Percentiles rank a stretch among this genome's conserved stretches.
Evolutionary conservation across 1,140 invertebrate species (phyloP).

Genomic region (Achatina immaculata): DNA sequence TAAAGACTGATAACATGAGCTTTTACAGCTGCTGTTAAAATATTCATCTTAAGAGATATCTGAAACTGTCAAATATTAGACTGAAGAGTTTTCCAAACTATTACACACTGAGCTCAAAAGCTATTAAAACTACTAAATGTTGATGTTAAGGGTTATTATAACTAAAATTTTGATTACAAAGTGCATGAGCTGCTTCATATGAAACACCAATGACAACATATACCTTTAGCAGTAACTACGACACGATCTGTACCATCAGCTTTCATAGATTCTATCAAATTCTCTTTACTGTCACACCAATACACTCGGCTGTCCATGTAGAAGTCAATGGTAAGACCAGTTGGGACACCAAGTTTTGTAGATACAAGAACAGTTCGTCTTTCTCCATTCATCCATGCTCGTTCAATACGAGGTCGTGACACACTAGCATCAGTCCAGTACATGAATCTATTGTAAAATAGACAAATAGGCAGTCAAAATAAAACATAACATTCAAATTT

Average conservation of each 20-base stretch:
- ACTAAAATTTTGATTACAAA: too few relatives aligned
- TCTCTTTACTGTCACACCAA: constrained; percentile 95
- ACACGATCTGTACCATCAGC: constrained; percentile 86
- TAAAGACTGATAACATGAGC: too few relatives aligned
- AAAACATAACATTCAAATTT: too few relatives aligned
- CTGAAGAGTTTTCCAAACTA: too few relatives aligned
- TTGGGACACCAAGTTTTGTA: constrained; percentile 84
- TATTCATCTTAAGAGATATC: too few relatives aligned
- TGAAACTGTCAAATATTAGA: too few relatives aligned
- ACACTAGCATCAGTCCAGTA: constrained; percentile 90
- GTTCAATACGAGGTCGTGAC: constrained; percentile 78
- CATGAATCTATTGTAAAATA: constrained; percentile 78
- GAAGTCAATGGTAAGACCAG: constrained; percentile 90
- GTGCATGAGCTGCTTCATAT: too few relatives aligned
- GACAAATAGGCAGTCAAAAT: too few relatives aligned
- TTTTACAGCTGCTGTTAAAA: too few relatives aligned
- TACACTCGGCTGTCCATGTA: constrained; percentile 86
- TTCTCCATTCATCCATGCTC: constrained; percentile 94
- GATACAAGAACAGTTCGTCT: constrained; percentile 84
- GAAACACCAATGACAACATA: not conserved
- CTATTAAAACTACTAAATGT: too few relatives aligned
- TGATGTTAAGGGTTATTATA: too few relatives aligned
- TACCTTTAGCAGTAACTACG: constrained; percentile 78
- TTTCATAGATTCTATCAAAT: constrained; percentile 89
- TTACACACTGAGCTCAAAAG: too few relatives aligned